phyloP scores from a whole-genome alignment of 1,140 invertebrate genomes.

The Drosophila prosaltans region DNA sequence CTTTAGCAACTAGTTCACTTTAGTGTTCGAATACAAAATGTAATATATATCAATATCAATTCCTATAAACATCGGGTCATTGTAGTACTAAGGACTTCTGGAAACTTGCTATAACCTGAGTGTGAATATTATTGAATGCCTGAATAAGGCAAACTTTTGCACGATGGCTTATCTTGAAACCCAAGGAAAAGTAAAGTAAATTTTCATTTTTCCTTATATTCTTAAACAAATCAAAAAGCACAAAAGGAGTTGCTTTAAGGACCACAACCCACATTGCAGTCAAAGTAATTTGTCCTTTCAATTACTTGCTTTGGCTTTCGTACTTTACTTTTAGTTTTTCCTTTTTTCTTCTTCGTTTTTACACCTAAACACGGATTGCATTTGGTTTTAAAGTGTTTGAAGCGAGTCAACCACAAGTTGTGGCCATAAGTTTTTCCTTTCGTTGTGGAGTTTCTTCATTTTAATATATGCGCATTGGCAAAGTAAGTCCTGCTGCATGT shows the following conservation, averaged over 20 bases:
- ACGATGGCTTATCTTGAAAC: no score
- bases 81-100: no score
- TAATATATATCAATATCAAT: no score
- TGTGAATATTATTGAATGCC: no score
- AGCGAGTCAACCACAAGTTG: constrained; percentile 40
- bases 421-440: constrained; percentile 44
- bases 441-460: background rate
- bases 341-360: constrained; percentile 12
- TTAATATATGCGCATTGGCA: constrained; percentile 63
- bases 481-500: constrained; percentile 45
- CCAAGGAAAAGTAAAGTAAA: no score
- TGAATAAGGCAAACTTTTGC: no score
- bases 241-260: background rate
- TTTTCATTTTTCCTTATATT: no score
- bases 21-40: no score
- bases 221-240: no score
- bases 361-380: background rate
- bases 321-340: background rate
- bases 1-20: no score
- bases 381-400: constrained; percentile 6
- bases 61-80: no score
- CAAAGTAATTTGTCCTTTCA: constrained; percentile 7
- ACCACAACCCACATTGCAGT: background rate
- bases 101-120: no score
- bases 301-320: background rate